A percentile compares a stretch with the other conserved stretches of the same genome.
These are phyloP conservation scores for Asteroscopus sphinx DNA, from an alignment of 2,888 invertebrate genomes.

Conservation along the genomic window DNA sequence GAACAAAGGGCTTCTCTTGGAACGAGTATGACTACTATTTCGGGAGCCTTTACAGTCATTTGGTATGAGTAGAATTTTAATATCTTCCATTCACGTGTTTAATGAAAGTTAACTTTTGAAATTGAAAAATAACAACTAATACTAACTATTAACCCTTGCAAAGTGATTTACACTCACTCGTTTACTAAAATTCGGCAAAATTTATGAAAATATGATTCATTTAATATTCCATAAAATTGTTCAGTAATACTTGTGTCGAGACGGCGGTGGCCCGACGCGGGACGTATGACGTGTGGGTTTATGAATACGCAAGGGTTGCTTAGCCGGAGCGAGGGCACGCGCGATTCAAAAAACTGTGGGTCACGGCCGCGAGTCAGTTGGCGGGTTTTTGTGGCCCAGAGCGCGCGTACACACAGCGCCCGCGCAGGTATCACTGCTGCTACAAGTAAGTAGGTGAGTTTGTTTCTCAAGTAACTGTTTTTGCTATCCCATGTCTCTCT, in stretches of 20 bases:
- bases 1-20: constrained; percentile 61
- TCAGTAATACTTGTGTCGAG: constrained; percentile 35
- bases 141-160: constrained; percentile 16
- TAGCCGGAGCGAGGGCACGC: constrained; percentile 77
- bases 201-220: constrained; percentile 34
- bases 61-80: constrained; percentile 46
- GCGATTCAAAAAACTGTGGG: constrained; percentile 79
- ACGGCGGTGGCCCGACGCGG: constrained; percentile 12
- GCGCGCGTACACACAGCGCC: constrained; percentile 72
- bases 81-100: constrained; percentile 20
- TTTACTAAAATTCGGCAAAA: constrained; percentile 8
- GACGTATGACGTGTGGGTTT: constrained; percentile 72
- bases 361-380: constrained; percentile 74
- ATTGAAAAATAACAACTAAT: too few species aligned
- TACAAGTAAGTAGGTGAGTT: constrained; percentile 60
- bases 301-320: constrained; percentile 87
- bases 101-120: neutral
- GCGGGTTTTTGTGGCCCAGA: constrained; percentile 73
- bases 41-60: constrained; percentile 40
- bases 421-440: constrained; percentile 61
- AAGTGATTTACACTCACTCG: neutral
- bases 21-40: constrained; percentile 52
- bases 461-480: constrained; percentile 7
- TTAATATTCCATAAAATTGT: constrained; percentile 34
- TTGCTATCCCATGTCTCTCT: too few species aligned